Conservation (phyloP, 2,888 invertebrate species). For the Perizoma affinitatum region DNA sequence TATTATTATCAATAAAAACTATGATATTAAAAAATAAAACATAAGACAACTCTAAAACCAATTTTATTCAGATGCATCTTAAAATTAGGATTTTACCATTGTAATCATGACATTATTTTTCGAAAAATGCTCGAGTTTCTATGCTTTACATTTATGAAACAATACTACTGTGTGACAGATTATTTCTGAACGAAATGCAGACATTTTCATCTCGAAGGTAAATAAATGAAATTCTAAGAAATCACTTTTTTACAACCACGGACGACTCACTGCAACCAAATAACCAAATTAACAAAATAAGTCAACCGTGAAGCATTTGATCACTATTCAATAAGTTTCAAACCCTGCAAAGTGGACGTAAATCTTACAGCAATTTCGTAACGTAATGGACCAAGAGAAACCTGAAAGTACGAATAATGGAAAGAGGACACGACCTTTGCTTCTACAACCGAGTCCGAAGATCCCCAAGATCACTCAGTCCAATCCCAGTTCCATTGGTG, state of each 20-base stretch:
- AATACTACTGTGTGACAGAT: no score
- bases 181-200: slow-evolving; percentile 20
- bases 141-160: no score
- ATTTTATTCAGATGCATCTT: no score
- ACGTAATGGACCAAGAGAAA: slow-evolving; percentile 73
- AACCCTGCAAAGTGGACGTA: background rate
- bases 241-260: slow-evolving; percentile 12
- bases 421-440: slow-evolving; percentile 77
- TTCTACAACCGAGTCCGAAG: slow-evolving; percentile 72
- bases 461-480: slow-evolving; percentile 67
- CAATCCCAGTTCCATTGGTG: slow-evolving; percentile 60
- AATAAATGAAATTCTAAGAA: slow-evolving; percentile 43
- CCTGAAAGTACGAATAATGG: slow-evolving; percentile 71
- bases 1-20: no score
- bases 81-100: no score
- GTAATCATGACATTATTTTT: no score
- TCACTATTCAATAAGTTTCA: slow-evolving; percentile 3
- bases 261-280: slow-evolving; percentile 2
- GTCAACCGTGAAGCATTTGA: slow-evolving; percentile 2
- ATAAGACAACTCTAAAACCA: no score
- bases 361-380: slow-evolving; percentile 14
- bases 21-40: no score
- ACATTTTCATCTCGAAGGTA: slow-evolving; percentile 43
- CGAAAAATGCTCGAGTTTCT: no score
- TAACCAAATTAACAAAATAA: background rate